Evolutionary conservation across 1,140 invertebrate species (phyloP).

Genomic region (Pseudomyrmex cubaensis): DNA sequence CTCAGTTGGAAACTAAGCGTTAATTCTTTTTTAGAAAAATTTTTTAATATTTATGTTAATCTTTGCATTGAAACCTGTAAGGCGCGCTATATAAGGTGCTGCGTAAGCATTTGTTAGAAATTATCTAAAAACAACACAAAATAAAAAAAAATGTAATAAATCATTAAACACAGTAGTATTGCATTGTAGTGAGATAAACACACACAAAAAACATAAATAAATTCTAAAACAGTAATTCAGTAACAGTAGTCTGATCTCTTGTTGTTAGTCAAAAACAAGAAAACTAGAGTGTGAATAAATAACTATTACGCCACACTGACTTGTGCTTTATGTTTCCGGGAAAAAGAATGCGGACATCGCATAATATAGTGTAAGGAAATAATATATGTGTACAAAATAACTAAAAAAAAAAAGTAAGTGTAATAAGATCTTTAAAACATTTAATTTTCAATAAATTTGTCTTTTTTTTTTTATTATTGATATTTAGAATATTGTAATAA

Average conservation of each 20-base stretch:
- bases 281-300: background rate
- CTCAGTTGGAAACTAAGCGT: background rate
- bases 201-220: background rate
- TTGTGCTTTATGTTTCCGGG: conserved; percentile 5
- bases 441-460: too few relatives aligned
- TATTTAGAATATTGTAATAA: too few relatives aligned
- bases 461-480: too few relatives aligned
- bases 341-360: background rate
- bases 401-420: too few relatives aligned
- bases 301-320: background rate
- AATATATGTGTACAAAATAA: background rate
- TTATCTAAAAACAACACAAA: background rate
- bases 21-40: background rate
- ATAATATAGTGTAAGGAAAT: conserved; percentile 12
- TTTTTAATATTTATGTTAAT: background rate
- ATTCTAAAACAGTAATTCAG: background rate
- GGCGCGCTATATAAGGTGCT: background rate
- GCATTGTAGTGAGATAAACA: background rate
- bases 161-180: too few relatives aligned
- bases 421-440: too few relatives aligned
- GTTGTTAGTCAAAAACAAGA: background rate
- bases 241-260: background rate
- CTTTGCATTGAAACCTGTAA: background rate
- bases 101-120: background rate
- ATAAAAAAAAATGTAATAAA: background rate